Evolutionary conservation across 2,797 vertebrate genomes (phyloP).

Genomic region (Chaetophractus vellerosus): DNA sequence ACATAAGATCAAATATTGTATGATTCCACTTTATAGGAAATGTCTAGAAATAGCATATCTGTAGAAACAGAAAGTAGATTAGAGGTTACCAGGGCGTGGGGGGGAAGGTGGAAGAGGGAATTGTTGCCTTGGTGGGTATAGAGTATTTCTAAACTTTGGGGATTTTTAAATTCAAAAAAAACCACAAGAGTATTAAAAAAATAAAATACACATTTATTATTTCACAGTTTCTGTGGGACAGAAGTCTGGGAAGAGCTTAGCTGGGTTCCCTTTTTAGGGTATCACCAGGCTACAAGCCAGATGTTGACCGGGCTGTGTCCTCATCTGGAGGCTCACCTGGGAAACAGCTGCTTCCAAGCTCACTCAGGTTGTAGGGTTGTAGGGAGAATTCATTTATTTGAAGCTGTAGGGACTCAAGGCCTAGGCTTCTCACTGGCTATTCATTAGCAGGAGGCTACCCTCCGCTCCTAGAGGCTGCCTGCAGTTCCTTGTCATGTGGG

Average conservation of each 20-base stretch:
- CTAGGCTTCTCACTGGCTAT: background rate
- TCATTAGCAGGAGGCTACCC: background rate
- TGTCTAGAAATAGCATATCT: too few relatives aligned
- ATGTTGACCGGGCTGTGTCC: background rate
- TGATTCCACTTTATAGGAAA: too few relatives aligned
- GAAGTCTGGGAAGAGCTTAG: background rate
- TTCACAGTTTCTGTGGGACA: background rate
- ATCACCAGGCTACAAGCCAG: background rate
- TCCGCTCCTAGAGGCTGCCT: background rate
- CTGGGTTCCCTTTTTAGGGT: background rate
- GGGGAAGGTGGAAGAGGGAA: too few relatives aligned
- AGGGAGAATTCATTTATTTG: background rate
- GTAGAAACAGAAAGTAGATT: too few relatives aligned
- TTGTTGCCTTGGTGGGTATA: too few relatives aligned
- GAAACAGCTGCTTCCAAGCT: background rate
- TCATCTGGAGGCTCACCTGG: background rate
- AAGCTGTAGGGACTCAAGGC: background rate
- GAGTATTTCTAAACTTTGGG: too few relatives aligned
- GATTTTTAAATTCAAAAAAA: too few relatives aligned
- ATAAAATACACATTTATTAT: background rate
- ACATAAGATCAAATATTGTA: too few relatives aligned
- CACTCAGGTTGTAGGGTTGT: background rate
- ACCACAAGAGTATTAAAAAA: too few relatives aligned
- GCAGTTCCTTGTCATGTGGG: background rate
- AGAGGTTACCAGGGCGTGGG: too few relatives aligned